phyloP scores from a whole-genome alignment of 2,888 invertebrate genomes.

The Spatulosminthurus flaviceps region DNA sequence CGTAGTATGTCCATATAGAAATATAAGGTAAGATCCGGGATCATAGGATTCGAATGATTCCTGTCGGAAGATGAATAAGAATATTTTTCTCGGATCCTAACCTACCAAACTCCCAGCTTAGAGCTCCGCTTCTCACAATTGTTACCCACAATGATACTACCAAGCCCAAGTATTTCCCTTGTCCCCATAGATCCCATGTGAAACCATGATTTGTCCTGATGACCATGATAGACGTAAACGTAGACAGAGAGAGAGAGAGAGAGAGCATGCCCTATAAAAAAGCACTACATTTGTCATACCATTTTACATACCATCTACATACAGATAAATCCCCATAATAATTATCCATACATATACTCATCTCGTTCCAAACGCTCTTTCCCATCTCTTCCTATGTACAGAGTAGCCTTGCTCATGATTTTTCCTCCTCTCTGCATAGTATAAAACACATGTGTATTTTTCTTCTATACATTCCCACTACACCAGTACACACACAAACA shows the following conservation, averaged over 20 bases:
- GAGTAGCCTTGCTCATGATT: background rate
- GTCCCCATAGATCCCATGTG: background rate
- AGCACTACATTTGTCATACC: too few species aligned
- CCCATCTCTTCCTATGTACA: background rate
- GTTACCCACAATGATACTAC: background rate
- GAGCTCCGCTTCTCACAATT: too few species aligned
- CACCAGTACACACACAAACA: too few species aligned
- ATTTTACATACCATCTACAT: too few species aligned
- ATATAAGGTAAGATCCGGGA: conserved; percentile 1
- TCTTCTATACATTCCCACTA: too few species aligned
- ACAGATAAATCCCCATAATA: too few species aligned
- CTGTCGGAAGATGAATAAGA: conserved; percentile 9
- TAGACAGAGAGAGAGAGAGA: too few species aligned
- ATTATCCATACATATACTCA: too few species aligned
- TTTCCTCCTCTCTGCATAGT: background rate
- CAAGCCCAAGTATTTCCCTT: background rate
- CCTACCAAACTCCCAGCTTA: too few species aligned
- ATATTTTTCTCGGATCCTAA: background rate
- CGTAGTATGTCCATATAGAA: too few species aligned
- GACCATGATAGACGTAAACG: conserved; percentile 7
- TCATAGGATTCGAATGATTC: background rate
- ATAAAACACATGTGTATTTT: too few species aligned
- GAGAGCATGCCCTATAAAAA: background rate
- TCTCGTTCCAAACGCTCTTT: too few species aligned
- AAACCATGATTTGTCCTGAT: background rate